A percentile compares a stretch with the other conserved stretches of the same genome.
Evolutionary conservation across 2,113 vertebrate species (phyloP).

Genomic region (Psittacara wagleri): DNA sequence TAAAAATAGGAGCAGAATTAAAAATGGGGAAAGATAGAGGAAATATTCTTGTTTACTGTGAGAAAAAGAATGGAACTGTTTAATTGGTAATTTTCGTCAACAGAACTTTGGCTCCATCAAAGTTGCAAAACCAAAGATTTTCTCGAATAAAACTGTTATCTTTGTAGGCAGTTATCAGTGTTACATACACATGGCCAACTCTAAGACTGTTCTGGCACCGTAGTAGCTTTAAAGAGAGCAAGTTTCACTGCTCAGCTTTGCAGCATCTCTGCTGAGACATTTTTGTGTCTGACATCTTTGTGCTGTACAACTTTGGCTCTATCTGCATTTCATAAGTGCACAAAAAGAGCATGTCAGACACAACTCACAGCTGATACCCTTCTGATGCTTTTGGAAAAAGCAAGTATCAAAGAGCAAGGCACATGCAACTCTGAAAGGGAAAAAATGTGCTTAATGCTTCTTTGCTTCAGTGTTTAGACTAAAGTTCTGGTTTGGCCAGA

Average conservation of each 20-base stretch:
- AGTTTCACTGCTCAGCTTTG: neutral
- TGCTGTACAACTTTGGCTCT: neutral
- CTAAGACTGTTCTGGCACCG: neutral
- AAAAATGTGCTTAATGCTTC: neutral
- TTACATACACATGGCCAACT: neutral
- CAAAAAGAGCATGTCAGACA: neutral
- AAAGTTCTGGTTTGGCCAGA: neutral
- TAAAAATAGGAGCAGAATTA: neutral
- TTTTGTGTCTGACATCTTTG: neutral
- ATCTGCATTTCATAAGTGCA: neutral
- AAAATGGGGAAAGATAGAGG: neutral
- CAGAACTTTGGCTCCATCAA: neutral
- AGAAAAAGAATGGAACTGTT: neutral
- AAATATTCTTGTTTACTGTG: neutral
- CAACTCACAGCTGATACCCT: accelerated
- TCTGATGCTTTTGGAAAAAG: neutral
- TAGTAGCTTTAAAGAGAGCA: neutral
- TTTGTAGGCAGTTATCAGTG: neutral
- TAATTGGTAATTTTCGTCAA: neutral
- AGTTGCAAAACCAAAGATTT: neutral
- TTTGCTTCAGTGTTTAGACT: neutral
- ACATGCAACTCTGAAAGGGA: neutral
- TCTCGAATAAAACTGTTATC: neutral
- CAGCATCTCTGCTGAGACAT: neutral
- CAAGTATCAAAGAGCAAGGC: neutral